Percentiles rank a stretch among this genome's conserved stretches.
phyloP scores from a whole-genome alignment of 2,113 vertebrate genomes.

The Triplophysa rosa region DNA sequence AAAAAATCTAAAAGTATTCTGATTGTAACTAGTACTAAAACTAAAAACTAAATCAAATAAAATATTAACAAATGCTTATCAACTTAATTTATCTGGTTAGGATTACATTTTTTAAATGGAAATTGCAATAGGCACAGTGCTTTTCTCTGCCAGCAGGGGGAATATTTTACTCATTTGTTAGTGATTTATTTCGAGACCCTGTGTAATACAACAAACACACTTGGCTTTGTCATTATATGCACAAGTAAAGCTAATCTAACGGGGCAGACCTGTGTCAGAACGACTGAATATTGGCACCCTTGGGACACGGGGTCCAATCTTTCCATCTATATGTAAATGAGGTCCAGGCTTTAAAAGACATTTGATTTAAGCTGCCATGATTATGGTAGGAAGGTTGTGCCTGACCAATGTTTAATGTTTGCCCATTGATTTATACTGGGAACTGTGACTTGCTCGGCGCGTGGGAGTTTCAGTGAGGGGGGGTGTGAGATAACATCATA shows the following conservation, averaged over 20 bases:
- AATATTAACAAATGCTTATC: no score
- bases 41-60: no score
- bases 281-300: background rate
- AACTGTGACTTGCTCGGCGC: background rate
- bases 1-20: no score
- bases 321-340: slow-evolving; percentile 41
- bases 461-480: slow-evolving; percentile 1
- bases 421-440: slow-evolving; percentile 14
- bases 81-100: no score
- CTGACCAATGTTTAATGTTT: slow-evolving; percentile 23
- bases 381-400: slow-evolving; percentile 1
- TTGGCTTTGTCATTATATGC: slow-evolving; percentile 11
- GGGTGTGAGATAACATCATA: background rate
- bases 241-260: slow-evolving; percentile 4
- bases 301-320: background rate
- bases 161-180: slow-evolving; percentile 8
- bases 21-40: no score
- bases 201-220: background rate
- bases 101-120: no score
- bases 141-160: slow-evolving; percentile 56
- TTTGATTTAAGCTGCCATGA: slow-evolving; percentile 13
- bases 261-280: background rate
- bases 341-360: background rate
- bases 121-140: background rate
- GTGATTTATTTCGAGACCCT: background rate